Percentiles rank a stretch among this genome's conserved stretches.
Conservation (phyloP, 2,888 invertebrate genomes). For the Euzophera pinguis region DNA sequence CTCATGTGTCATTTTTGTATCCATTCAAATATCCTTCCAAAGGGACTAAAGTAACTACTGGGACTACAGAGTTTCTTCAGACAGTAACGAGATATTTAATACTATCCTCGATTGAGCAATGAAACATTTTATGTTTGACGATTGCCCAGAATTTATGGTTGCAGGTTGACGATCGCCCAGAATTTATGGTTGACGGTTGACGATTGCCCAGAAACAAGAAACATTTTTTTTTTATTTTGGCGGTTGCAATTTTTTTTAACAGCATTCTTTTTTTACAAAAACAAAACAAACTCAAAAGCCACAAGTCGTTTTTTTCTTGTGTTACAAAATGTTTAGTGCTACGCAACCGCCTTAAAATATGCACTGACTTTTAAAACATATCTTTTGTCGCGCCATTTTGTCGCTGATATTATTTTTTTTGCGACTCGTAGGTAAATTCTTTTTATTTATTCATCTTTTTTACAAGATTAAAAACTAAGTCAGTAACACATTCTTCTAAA, state of each 20-base stretch:
- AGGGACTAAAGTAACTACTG: too few species aligned
- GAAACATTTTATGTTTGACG: not conserved
- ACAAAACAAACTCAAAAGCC: conserved; percentile 40
- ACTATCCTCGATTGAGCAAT: too few species aligned
- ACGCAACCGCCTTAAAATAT: conserved; percentile 56
- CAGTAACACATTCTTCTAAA: conserved; percentile 44
- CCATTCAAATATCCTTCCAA: too few species aligned
- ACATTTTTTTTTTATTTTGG: conserved; percentile 44
- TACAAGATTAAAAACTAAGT: conserved; percentile 43
- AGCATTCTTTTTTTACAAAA: conserved; percentile 56
- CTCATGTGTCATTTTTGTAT: too few species aligned
- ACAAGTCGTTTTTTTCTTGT: conserved; percentile 69
- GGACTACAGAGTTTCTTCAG: too few species aligned
- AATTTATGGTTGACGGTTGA: too few species aligned
- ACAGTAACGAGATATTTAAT: too few species aligned
- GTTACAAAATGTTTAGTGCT: conserved; percentile 47
- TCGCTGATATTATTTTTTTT: conserved; percentile 12
- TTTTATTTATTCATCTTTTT: conserved; percentile 36
- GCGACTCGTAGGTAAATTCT: conserved; percentile 22
- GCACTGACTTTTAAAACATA: conserved; percentile 67
- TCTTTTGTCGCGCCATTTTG: conserved; percentile 39
- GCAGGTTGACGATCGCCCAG: too few species aligned
- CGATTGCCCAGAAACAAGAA: conserved; percentile 40
- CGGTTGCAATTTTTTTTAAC: conserved; percentile 54
- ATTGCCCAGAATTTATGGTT: conserved; percentile 37